Evolutionary conservation across 1,140 invertebrate genomes (phyloP), one percentile per base, ranked within the genome.

Genomic region (Platorchestia sp.): DNA sequence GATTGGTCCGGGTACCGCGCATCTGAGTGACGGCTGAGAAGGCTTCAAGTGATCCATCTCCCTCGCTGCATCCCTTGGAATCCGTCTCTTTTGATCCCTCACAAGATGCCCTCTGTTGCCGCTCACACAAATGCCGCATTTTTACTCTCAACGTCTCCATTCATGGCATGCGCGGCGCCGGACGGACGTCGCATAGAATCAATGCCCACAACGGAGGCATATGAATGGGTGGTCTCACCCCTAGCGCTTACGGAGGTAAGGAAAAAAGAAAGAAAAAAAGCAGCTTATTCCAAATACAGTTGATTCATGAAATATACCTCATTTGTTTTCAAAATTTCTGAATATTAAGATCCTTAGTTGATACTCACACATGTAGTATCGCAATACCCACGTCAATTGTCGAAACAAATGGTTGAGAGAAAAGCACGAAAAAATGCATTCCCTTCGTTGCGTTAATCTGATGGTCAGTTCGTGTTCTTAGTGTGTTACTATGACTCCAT

Each of bases 1-100:
- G 87, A 89, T 89, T 89, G 87, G 3, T 42, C 14, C 87, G 87
- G 41, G 10, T 44, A 41, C n/a, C 87, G 42, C 87, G 87, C 41
- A 42, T 89, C n/a, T 93, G 91, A 93, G 91, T 93, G 91, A 93
- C 91, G 91, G 43, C 91, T 44, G 45, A 44, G 44, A 36, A 93
- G 44, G 91, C 45, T 45, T 93, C 91, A 45, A 93, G 91, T 93
- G 91, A 93, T 93, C 91, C 91, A 47, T 93, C 91, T 93, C 91
- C 45, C 44, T 44, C 43, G 45, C 91, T 93, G 91, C 91, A 93
- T 93, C 91, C 45, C 91, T 93, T 44, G 43, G 45, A 93, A 93
- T 93, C 43, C 45, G 41, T 44, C 91, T 47, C 91, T 93, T 87
- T 93, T 93, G 91, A 93, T 7, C 43, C 43, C 10, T 45, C 91